A percentile compares a stretch with the other conserved stretches of the same genome.
Conservation (phyloP, 2,113 vertebrate species). For the Atractosteus spatula region DNA sequence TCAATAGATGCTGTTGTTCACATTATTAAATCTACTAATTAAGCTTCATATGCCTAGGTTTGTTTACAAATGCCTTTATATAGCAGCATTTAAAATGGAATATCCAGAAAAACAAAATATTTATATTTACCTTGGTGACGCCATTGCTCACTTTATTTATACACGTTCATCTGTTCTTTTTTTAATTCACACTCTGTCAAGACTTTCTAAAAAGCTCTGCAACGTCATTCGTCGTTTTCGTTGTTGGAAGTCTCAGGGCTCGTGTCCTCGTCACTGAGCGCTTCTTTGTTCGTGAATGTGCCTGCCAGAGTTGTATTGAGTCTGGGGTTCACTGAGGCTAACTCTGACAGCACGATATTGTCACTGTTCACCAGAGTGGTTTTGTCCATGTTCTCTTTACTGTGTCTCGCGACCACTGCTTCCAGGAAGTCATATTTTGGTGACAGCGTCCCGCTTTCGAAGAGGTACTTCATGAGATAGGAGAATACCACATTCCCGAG, state of each 20-base stretch:
- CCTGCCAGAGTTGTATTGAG: slow-evolving; percentile 73
- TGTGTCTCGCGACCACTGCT: slow-evolving; percentile 89
- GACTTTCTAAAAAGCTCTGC: not conserved
- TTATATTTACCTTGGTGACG: slow-evolving; percentile 8
- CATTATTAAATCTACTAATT: not conserved
- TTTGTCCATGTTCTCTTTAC: slow-evolving; percentile 96
- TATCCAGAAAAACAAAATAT: slow-evolving; percentile 11
- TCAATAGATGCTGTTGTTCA: not conserved
- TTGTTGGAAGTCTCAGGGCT: slow-evolving; percentile 80
- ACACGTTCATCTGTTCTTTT: slow-evolving; percentile 30
- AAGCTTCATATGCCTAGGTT: slow-evolving; percentile 5
- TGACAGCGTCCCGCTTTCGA: slow-evolving; percentile 87
- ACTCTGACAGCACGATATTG: slow-evolving; percentile 88
- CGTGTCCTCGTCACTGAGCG: slow-evolving; percentile 71
- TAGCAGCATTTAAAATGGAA: slow-evolving; percentile 48
- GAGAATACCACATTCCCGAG: slow-evolving; percentile 82
- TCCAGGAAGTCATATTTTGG: slow-evolving; percentile 92
- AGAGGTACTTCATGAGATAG: slow-evolving; percentile 86
- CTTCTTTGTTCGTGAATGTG: slow-evolving; percentile 85
- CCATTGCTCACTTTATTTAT: slow-evolving; percentile 34
- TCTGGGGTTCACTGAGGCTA: slow-evolving; percentile 79
- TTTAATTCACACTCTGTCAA: slow-evolving; percentile 21
- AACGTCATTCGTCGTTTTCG: slow-evolving; percentile 64
- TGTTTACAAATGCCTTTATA: slow-evolving; percentile 21
- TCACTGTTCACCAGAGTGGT: slow-evolving; percentile 86